Conservation (phyloP, 2,113 vertebrate genomes). For the Heloderma charlesbogerti region DNA sequence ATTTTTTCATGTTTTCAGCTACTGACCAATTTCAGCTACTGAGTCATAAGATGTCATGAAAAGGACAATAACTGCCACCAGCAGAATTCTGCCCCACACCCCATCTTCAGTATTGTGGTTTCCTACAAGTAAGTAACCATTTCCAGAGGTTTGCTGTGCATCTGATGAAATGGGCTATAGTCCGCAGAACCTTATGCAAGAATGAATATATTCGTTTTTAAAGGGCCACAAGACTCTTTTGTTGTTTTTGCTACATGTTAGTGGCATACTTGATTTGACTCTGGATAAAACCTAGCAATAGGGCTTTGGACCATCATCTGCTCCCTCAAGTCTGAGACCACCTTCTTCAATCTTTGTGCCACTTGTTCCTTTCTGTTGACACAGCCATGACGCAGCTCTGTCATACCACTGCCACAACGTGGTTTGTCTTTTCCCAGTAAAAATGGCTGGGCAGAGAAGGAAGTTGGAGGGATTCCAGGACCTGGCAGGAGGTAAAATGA, state of each 20-base stretch:
- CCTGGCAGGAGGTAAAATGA: background rate
- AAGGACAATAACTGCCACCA: background rate
- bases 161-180: too few species aligned
- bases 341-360: background rate
- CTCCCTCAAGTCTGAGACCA: background rate
- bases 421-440: background rate
- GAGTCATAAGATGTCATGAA: background rate
- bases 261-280: background rate
- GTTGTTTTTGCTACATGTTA: background rate
- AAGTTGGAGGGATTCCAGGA: constrained; percentile 63
- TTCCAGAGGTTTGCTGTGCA: too few species aligned
- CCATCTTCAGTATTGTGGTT: too few species aligned
- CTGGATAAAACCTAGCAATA: background rate
- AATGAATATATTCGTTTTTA: too few species aligned
- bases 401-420: background rate
- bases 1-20: background rate
- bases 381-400: background rate
- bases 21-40: background rate
- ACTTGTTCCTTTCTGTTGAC: background rate
- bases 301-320: background rate
- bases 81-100: background rate
- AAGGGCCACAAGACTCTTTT: too few species aligned
- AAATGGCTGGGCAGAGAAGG: background rate
- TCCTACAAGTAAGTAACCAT: too few species aligned
- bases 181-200: too few species aligned